Conservation (phyloP, 2,113 vertebrate species). For the Myanophis thanlyinensis region DNA sequence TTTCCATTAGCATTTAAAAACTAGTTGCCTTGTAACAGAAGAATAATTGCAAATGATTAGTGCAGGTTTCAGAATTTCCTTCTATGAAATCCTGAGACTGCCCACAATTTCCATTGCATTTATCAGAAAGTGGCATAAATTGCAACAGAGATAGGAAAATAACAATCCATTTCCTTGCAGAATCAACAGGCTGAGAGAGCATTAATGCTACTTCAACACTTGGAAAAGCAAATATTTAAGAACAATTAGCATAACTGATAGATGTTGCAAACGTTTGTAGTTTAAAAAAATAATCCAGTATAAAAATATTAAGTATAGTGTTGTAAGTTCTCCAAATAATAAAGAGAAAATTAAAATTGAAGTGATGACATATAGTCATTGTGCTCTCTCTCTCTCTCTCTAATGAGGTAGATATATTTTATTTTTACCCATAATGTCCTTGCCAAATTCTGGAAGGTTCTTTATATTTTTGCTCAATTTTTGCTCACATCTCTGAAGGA, state of each 20-base stretch:
- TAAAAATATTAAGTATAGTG: background rate
- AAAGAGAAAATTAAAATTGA: background rate
- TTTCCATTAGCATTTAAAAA: background rate
- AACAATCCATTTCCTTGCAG: background rate
- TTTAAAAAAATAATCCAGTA: background rate
- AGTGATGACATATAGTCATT: background rate
- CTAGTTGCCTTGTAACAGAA: background rate
- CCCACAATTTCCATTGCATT: background rate
- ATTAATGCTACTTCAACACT: background rate
- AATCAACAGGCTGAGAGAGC: background rate
- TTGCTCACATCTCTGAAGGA: background rate
- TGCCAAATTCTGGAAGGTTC: background rate
- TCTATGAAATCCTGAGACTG: background rate
- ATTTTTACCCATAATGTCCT: background rate
- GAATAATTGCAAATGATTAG: background rate
- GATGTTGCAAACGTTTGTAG: background rate
- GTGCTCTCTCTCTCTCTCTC: background rate
- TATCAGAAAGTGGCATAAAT: background rate
- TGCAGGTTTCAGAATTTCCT: background rate
- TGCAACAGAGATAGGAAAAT: background rate
- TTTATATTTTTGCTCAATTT: accelerated
- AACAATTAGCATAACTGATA: background rate
- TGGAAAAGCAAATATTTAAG: background rate
- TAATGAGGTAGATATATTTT: background rate
- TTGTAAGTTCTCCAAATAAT: background rate